phyloP scores from a whole-genome alignment of 2,888 invertebrate species.

The Xestia rhomboidea region DNA sequence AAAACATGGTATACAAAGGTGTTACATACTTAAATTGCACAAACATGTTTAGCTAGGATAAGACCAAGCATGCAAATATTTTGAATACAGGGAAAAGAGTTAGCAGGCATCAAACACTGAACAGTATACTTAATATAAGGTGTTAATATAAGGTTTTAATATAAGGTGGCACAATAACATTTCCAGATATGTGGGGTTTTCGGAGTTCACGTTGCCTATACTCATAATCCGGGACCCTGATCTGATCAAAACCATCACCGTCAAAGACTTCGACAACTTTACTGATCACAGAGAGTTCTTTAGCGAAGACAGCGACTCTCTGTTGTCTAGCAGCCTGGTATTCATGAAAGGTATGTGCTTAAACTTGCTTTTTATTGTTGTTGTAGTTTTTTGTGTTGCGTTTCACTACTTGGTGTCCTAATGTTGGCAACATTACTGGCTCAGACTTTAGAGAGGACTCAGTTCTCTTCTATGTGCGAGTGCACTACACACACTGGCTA shows the following conservation, averaged over 20 bases:
- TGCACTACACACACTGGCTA: not conserved
- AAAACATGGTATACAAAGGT: too few relatives aligned
- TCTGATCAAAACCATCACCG: conserved; percentile 87
- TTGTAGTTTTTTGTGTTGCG: not conserved
- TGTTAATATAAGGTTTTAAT: too few relatives aligned
- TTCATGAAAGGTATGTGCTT: conserved; percentile 79
- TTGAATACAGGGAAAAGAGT: too few relatives aligned
- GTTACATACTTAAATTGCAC: too few relatives aligned
- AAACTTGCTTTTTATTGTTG: not conserved
- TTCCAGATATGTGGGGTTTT: conserved; percentile 82
- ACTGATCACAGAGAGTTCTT: conserved; percentile 85
- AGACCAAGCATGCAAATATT: too few relatives aligned
- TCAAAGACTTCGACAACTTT: conserved; percentile 91
- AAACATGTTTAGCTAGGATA: too few relatives aligned
- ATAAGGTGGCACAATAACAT: not conserved
- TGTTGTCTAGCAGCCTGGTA: conserved; percentile 80
- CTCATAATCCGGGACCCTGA: conserved; percentile 89
- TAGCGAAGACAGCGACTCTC: conserved; percentile 81
- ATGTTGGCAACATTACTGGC: not conserved
- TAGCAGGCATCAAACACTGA: too few relatives aligned
- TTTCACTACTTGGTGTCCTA: not conserved
- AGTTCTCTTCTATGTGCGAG: not conserved
- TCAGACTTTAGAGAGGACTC: not conserved
- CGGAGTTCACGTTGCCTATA: conserved; percentile 82
- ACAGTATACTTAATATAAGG: too few relatives aligned